Conservation (phyloP, 2,888 invertebrate genomes). For the Digitonthophagus gazella region DNA sequence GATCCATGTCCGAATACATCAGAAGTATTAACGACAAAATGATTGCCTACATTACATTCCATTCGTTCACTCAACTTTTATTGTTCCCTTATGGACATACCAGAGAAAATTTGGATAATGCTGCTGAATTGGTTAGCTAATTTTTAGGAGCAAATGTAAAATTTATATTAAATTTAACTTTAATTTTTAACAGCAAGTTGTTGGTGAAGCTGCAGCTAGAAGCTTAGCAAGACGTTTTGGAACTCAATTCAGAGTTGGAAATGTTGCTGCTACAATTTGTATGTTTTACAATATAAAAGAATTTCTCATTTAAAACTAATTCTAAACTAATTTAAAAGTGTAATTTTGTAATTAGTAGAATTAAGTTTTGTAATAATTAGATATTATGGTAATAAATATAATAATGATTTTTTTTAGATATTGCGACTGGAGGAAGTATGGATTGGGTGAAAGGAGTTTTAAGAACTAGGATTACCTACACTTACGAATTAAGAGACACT, state of each 20-base stretch:
- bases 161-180: slow-evolving; percentile 1
- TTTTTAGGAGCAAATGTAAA: no score
- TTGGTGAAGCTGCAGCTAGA: slow-evolving; percentile 44
- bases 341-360: slow-evolving; percentile 20
- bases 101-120: slow-evolving; percentile 57
- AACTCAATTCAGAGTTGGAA: slow-evolving; percentile 51
- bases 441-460: slow-evolving; percentile 75
- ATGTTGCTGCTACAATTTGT: slow-evolving; percentile 54
- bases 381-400: background rate
- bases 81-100: slow-evolving; percentile 71
- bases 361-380: background rate
- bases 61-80: slow-evolving; percentile 71
- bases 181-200: slow-evolving; percentile 41
- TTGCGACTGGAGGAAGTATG: slow-evolving; percentile 64
- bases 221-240: slow-evolving; percentile 48
- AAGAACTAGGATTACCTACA: slow-evolving; percentile 65
- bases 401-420: slow-evolving; percentile 51
- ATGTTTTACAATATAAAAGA: slow-evolving; percentile 37
- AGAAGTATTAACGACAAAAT: slow-evolving; percentile 40
- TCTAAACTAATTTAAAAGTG: background rate
- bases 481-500: slow-evolving; percentile 68
- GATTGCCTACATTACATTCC: slow-evolving; percentile 65
- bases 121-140: slow-evolving; percentile 58
- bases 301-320: background rate
- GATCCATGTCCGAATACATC: slow-evolving; percentile 57